A percentile compares a stretch with the other conserved stretches of the same genome.
Evolutionary conservation across 2,888 invertebrate genomes (phyloP).

Genomic region (Keiferia lycopersicella): DNA sequence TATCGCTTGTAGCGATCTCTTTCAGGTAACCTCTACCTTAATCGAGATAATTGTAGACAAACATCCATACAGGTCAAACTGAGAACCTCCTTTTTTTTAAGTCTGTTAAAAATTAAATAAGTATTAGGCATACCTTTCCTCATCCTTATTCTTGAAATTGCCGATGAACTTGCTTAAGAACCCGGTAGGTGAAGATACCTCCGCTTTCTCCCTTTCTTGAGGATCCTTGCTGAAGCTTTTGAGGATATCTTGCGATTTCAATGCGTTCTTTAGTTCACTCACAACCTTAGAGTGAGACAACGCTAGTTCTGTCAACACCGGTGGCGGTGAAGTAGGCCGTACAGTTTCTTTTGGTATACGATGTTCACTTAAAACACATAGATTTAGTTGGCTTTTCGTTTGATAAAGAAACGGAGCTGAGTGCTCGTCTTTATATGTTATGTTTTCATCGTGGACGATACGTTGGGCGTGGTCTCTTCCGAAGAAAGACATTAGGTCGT

Average conservation of each 20-base stretch:
- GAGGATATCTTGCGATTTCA: conserved; percentile 69
- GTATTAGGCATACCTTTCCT: neutral
- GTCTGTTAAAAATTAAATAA: neutral
- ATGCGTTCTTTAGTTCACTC: conserved; percentile 70
- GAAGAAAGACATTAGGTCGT: conserved; percentile 77
- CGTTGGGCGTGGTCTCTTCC: conserved; percentile 80
- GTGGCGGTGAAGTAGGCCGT: conserved; percentile 57
- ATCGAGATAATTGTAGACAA: no score
- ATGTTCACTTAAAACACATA: conserved; percentile 72
- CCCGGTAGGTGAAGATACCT: conserved; percentile 58
- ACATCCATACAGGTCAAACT: no score
- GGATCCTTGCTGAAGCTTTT: conserved; percentile 53
- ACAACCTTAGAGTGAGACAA: conserved; percentile 76
- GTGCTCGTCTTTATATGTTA: conserved; percentile 88
- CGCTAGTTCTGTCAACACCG: conserved; percentile 64
- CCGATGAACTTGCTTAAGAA: conserved; percentile 67
- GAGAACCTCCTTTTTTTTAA: no score
- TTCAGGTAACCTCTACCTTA: no score
- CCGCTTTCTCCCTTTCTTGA: conserved; percentile 51
- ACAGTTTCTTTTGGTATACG: conserved; percentile 51
- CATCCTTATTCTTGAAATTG: conserved; percentile 23
- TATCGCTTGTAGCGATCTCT: no score
- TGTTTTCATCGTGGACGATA: conserved; percentile 82
- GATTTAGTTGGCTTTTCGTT: conserved; percentile 90
- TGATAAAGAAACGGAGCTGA: conserved; percentile 93